phyloP scores from a whole-genome alignment of 2,888 invertebrate species.

The Cyclophora punctaria region DNA sequence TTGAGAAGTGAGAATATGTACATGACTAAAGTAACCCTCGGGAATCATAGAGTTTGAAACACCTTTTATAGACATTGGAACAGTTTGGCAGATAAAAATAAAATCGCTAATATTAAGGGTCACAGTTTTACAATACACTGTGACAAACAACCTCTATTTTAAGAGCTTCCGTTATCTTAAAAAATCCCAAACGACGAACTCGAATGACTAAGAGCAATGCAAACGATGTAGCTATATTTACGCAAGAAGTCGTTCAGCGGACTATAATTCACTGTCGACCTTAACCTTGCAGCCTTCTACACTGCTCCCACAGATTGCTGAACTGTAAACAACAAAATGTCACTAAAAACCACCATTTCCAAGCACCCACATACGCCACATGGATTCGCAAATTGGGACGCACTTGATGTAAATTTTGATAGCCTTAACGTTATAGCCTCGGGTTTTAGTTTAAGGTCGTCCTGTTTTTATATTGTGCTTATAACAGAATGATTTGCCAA shows the following conservation, averaged over 20 bases:
- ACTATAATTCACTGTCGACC: conserved; percentile 52
- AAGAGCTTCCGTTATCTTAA: conserved; percentile 5
- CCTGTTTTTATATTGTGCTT: conserved; percentile 43
- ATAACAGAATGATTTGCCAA: conserved; percentile 41
- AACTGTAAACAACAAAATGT: conserved; percentile 49
- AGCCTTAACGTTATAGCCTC: conserved; percentile 60
- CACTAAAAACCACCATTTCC: conserved; percentile 40
- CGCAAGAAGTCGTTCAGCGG: conserved; percentile 40
- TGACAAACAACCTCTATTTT: too few species aligned
- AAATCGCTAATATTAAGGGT: too few species aligned
- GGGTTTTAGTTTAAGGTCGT: conserved; percentile 60
- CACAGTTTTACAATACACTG: too few species aligned
- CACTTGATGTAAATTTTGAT: conserved; percentile 58
- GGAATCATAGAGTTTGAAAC: too few species aligned
- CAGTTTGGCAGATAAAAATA: too few species aligned
- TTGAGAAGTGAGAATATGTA: too few species aligned
- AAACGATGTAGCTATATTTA: conserved; percentile 37
- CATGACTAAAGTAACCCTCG: too few species aligned
- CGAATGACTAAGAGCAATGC: conserved; percentile 20
- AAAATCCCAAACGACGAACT: neutral
- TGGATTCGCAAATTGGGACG: conserved; percentile 60
- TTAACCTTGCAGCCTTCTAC: conserved; percentile 60
- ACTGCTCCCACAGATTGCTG: conserved; percentile 49
- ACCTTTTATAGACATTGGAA: too few species aligned
- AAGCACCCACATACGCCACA: conserved; percentile 55